Conservation (phyloP, 2,888 invertebrate genomes). For the Nephrotoma flavescens region DNA sequence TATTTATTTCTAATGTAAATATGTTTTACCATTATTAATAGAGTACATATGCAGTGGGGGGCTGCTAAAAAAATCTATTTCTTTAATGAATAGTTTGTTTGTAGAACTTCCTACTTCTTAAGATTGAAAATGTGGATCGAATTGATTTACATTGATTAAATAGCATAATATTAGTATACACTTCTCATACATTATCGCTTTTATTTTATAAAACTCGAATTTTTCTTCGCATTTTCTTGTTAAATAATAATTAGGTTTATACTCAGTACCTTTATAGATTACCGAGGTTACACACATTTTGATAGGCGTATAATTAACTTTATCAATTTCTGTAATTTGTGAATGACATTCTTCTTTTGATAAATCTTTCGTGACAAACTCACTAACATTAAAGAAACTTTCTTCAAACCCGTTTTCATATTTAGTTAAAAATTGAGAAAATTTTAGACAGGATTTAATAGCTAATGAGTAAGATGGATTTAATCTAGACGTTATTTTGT, state of each 20-base stretch:
- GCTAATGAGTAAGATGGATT: constrained; percentile 9
- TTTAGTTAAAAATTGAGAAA: constrained; percentile 5
- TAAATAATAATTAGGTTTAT: background rate
- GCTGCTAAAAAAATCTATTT: too few relatives aligned
- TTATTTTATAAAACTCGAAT: constrained; percentile 9
- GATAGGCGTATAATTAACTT: background rate
- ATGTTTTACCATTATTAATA: too few relatives aligned
- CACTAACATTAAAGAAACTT: background rate
- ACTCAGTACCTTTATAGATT: constrained; percentile 6
- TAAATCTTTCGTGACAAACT: background rate
- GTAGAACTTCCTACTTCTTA: too few relatives aligned
- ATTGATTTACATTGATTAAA: too few relatives aligned
- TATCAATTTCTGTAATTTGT: background rate
- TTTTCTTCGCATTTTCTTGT: background rate
- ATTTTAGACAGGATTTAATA: constrained; percentile 9
- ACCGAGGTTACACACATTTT: constrained; percentile 1
- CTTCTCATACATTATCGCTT: constrained; percentile 5
- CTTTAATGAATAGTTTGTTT: too few relatives aligned
- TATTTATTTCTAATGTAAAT: too few relatives aligned
- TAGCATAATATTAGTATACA: constrained; percentile 4
- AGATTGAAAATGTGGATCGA: too few relatives aligned
- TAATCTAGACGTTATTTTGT: background rate
- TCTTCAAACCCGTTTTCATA: background rate
- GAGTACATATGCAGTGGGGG: too few relatives aligned
- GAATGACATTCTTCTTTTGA: constrained; percentile 2